Evolutionary conservation across 2,888 invertebrate species (phyloP), one percentile per base, ranked within the genome.

Genomic region (Drosophila buzzatii): DNA sequence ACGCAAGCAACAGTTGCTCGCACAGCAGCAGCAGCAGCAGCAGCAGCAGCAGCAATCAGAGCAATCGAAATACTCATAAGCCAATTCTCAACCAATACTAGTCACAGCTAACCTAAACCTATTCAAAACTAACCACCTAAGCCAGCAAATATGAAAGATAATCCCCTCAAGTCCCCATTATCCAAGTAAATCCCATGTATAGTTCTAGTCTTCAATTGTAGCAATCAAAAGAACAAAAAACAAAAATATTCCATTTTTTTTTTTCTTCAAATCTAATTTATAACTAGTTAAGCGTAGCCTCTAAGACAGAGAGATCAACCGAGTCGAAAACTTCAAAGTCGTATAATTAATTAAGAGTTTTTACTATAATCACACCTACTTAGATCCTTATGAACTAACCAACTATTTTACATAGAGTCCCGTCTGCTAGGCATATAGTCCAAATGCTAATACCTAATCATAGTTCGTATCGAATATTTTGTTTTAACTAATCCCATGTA

Each of bases 71-170:
- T 84, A 83, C 82, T 82, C 87, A 73, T 89, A 89, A 87, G 89
- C 89, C 86, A 86, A 86, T 79, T 70, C 64, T 85, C 82, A 87
- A 82, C 76, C 76, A 89, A 89, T 87, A 85, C 86, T 86, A 86
- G 86, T 86, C 86, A 86, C 88, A 76, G 79, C 70, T 68, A 57
- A 58, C 64, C 27, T 63, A 61, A 67, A 33, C 53, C 58, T 70
- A 70, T 61, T 51, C 70, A 61, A 61, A 64, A 71, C 55, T 81
- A 74, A 87, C 85, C 85, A 87, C 83, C 87, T 79, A 81, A 77
- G 49, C 57, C 31, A 66, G 75, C 58, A 53, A 64, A 71, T 57
- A 61, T 45, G 61, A 57, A 23, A 35, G 55, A 55, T 12, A 39
- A n/a, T 12, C 10, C 39, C 39, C 55, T 35, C 55, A 41, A 41